Conservation (phyloP, 2,113 vertebrate species). For the Panthera leo region DNA sequence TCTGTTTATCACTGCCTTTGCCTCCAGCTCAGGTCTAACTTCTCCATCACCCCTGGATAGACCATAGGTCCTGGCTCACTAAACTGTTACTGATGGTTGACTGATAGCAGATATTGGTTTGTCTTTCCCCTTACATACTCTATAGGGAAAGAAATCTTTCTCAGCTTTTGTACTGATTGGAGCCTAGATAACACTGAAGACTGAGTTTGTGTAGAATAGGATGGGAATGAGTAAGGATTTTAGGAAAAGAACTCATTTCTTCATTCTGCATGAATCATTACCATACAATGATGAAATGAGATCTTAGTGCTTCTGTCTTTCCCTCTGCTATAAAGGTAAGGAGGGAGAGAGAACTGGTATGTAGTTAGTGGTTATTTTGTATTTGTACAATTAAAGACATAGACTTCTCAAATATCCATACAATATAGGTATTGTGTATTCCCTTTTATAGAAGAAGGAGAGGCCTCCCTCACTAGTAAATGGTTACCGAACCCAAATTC, state of each 20-base stretch:
- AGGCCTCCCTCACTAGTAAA: neutral
- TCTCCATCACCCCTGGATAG: neutral
- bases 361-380: neutral
- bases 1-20: neutral
- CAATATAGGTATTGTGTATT: neutral
- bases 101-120: neutral
- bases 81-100: neutral
- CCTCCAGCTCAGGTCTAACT: neutral
- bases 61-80: neutral
- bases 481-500: neutral
- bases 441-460: neutral
- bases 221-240: neutral
- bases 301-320: neutral
- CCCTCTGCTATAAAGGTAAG: neutral
- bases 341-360: neutral
- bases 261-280: neutral
- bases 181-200: neutral
- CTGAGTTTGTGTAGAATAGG: slow-evolving; percentile 5
- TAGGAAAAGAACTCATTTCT: neutral
- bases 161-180: neutral
- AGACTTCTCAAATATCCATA: neutral
- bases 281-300: neutral
- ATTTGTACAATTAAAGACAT: neutral
- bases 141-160: neutral
- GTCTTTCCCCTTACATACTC: neutral